Evolutionary conservation across 2,113 vertebrate genomes (phyloP).

Genomic region (Sterna hirundo): DNA sequence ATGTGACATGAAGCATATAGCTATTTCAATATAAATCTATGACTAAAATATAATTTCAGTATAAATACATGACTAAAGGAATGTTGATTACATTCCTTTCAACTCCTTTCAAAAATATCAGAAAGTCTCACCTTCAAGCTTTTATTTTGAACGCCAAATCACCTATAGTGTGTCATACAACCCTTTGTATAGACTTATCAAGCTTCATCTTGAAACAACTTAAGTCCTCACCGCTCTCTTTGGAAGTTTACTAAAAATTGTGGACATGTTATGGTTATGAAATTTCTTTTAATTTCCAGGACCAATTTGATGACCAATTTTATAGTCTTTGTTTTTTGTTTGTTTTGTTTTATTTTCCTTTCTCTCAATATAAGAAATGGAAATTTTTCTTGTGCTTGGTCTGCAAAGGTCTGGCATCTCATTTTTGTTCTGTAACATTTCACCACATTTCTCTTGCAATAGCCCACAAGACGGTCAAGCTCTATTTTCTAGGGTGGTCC

Average conservation of each 20-base stretch:
- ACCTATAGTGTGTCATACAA: not conserved
- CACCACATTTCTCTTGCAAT: not conserved
- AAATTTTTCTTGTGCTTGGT: not conserved
- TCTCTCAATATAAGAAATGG: not conserved
- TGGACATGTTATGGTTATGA: not conserved
- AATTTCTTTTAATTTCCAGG: not conserved
- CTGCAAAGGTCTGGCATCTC: not conserved
- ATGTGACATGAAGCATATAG: not conserved
- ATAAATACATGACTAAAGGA: not conserved
- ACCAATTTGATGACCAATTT: not conserved
- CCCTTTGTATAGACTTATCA: not conserved
- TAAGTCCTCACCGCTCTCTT: not conserved
- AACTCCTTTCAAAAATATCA: not conserved
- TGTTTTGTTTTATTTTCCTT: not conserved
- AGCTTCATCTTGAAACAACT: not conserved
- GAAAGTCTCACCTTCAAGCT: not conserved
- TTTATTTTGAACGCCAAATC: not conserved
- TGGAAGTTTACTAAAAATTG: not conserved
- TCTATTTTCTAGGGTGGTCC: not conserved
- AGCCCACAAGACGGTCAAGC: not conserved
- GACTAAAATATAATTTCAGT: not conserved
- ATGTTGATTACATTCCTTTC: not conserved
- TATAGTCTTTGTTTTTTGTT: fast-evolving
- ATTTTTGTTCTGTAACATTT: not conserved
- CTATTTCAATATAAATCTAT: not conserved